Percentiles rank a stretch among this genome's conserved stretches.
phyloP scores from a whole-genome alignment of 2,888 invertebrate species.

The Hetaerina titia region DNA sequence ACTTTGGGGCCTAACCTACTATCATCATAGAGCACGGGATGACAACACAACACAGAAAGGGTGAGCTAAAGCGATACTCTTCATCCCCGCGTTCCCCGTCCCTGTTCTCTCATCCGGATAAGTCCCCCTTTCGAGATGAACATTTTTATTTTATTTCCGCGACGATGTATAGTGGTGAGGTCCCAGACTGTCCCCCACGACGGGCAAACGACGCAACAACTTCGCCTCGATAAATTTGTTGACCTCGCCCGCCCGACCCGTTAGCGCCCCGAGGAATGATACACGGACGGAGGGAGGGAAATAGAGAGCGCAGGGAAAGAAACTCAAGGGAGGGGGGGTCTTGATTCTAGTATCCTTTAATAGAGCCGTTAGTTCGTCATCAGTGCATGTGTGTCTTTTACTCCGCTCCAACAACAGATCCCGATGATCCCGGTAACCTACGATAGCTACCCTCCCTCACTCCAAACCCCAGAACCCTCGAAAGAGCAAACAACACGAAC shows the following conservation, averaged over 20 bases:
- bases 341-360: neutral
- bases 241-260: neutral
- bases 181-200: no score
- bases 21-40: no score
- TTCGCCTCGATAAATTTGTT: neutral
- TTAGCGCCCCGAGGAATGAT: neutral
- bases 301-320: neutral
- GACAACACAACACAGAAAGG: no score
- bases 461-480: neutral
- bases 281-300: neutral
- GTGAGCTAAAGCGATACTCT: neutral
- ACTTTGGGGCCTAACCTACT: no score
- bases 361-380: constrained; percentile 18
- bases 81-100: neutral
- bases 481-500: neutral
- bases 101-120: neutral
- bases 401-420: neutral
- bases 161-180: no score
- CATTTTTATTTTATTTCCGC: no score
- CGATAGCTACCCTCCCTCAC: neutral
- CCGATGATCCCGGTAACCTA: neutral
- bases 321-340: neutral
- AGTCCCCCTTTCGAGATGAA: no score
- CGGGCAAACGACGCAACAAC: neutral
- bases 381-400: neutral